Conservation (phyloP, 1,140 invertebrate species). For the Drosophila sulfurigaster region DNA sequence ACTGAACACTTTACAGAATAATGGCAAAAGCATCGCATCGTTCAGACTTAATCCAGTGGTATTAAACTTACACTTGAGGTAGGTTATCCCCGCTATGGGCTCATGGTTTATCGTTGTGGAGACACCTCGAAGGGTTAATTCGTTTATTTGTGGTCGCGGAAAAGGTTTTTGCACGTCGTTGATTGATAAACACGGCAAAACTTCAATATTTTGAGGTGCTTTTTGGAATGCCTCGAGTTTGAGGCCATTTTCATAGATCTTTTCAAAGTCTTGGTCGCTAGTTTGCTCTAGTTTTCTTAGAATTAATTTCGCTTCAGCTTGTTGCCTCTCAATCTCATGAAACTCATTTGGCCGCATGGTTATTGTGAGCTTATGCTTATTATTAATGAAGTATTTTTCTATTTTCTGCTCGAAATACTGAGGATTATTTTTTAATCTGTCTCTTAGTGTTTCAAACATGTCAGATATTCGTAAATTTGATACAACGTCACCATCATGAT, state of each 20-base stretch:
- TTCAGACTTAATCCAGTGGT: constrained; percentile 88
- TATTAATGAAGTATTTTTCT: constrained; percentile 92
- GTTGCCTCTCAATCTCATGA: constrained; percentile 88
- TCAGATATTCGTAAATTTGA: constrained; percentile 90
- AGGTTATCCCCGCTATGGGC: constrained; percentile 94
- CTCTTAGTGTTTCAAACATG: constrained; percentile 87
- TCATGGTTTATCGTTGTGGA: constrained; percentile 89
- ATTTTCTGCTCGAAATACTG: constrained; percentile 91
- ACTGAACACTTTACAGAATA: constrained; percentile 92
- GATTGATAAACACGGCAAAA: constrained; percentile 92
- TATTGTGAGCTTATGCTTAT: constrained; percentile 92
- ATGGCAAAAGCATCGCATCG: constrained; percentile 90
- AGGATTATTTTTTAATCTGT: constrained; percentile 89
- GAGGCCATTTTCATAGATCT: constrained; percentile 89
- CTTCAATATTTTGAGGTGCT: constrained; percentile 89
- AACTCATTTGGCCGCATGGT: constrained; percentile 93
- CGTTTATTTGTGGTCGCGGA: constrained; percentile 86
- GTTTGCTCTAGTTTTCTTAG: constrained; percentile 88
- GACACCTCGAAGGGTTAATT: constrained; percentile 86
- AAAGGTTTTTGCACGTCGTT: constrained; percentile 89
- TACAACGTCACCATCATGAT: constrained; percentile 93
- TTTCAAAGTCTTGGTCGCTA: constrained; percentile 87
- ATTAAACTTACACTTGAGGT: constrained; percentile 91
- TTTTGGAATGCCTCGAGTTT: constrained; percentile 90
- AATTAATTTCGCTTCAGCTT: constrained; percentile 89